These are phyloP conservation scores for Cataglyphis livida DNA, from an alignment of 2,888 invertebrate species.

Conservation along the genomic window DNA sequence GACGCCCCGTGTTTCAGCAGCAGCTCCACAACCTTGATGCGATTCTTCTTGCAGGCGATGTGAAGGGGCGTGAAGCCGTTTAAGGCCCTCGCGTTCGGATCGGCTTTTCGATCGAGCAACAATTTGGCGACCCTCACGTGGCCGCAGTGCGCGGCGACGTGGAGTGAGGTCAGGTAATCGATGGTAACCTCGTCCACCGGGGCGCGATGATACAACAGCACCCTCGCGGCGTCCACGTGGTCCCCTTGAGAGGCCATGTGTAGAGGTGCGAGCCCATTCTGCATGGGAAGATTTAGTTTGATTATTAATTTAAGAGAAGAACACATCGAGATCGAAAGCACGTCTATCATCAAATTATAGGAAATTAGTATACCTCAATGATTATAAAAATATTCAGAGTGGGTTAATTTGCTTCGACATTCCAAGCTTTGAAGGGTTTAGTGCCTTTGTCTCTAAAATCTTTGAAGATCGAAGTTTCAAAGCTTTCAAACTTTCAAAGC, in stretches of 20 bases:
- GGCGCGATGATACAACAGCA: constrained; percentile 96
- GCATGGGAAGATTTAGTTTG: constrained; percentile 45
- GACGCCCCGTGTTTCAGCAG: constrained; percentile 97
- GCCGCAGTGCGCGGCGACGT: constrained; percentile 98
- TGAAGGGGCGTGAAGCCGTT: constrained; percentile 99
- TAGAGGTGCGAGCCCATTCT: constrained; percentile 97
- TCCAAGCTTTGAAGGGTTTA: too few relatives aligned
- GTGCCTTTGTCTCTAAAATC: too few relatives aligned
- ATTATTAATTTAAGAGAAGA: constrained; percentile 8
- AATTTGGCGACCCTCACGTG: constrained; percentile 97
- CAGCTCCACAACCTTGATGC: constrained; percentile 98
- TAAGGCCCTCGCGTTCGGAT: constrained; percentile 97
- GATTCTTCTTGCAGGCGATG: constrained; percentile 99
- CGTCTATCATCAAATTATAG: not conserved
- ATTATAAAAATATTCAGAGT: not conserved
- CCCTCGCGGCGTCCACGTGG: constrained; percentile 98
- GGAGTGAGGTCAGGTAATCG: constrained; percentile 98
- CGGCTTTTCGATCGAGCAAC: constrained; percentile 97
- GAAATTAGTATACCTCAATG: not conserved
- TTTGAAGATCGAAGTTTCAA: too few relatives aligned
- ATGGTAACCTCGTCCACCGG: constrained; percentile 99
- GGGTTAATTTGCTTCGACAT: too few relatives aligned
- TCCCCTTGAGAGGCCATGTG: constrained; percentile 99
- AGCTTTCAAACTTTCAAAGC: too few relatives aligned
- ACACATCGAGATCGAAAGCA: not conserved